Percentiles rank a stretch among this genome's conserved stretches.
These are phyloP conservation scores for Euwallacea similis DNA, from an alignment of 1,140 invertebrate genomes.

Conservation along the genomic window DNA sequence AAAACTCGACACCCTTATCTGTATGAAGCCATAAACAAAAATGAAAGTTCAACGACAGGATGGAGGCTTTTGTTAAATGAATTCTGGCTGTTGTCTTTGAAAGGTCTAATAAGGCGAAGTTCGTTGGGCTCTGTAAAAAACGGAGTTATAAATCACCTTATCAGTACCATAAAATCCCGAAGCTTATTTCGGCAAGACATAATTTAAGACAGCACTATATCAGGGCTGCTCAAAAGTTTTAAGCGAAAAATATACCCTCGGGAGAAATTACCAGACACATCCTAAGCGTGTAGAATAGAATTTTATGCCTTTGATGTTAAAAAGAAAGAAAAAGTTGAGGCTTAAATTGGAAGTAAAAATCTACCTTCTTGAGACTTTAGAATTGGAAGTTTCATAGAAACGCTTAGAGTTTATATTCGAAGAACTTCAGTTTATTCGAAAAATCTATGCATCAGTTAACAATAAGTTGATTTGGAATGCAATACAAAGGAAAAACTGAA, in stretches of 20 bases:
- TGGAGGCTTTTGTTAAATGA: too few species aligned
- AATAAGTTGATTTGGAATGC: too few species aligned
- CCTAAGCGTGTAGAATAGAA: neutral
- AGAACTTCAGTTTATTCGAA: too few species aligned
- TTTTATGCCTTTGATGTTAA: too few species aligned
- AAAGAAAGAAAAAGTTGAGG: too few species aligned
- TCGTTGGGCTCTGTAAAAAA: neutral
- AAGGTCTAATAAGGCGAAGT: neutral
- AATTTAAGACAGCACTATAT: conserved; percentile 2
- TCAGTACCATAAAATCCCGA: conserved; percentile 1
- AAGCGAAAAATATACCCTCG: conserved; percentile 19
- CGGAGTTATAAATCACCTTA: neutral
- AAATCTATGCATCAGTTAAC: too few species aligned
- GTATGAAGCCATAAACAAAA: neutral
- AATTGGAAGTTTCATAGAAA: too few species aligned
- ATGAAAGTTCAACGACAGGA: too few species aligned
- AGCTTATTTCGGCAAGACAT: conserved; percentile 6
- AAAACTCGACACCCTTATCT: conserved; percentile 1
- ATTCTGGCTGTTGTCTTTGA: neutral
- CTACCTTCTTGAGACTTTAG: too few species aligned
- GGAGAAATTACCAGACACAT: conserved; percentile 1
- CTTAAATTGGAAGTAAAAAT: too few species aligned
- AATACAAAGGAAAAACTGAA: too few species aligned
- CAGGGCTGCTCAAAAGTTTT: conserved; percentile 2
- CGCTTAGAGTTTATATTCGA: too few species aligned